Evolutionary conservation across 2,113 vertebrate species (phyloP).

Genomic region (Oriolus oriolus): DNA sequence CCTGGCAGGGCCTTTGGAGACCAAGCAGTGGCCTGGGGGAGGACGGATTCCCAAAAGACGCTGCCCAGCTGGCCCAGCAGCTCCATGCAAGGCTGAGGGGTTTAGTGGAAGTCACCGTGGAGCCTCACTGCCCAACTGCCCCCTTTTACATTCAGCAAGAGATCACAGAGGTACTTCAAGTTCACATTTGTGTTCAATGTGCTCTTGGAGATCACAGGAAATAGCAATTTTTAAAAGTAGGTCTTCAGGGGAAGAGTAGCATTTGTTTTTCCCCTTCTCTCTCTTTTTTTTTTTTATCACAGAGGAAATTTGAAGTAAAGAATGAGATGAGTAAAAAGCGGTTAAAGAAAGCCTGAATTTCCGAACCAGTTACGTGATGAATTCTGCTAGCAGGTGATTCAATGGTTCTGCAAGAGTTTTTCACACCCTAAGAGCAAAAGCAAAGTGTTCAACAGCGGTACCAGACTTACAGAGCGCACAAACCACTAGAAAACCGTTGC

Average conservation of each 20-base stretch:
- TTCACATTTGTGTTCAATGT: background rate
- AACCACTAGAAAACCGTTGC: background rate
- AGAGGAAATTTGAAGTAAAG: background rate
- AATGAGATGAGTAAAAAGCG: background rate
- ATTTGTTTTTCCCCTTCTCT: background rate
- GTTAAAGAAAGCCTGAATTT: background rate
- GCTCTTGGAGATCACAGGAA: constrained; percentile 44
- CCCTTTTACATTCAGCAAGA: background rate
- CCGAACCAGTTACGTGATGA: background rate
- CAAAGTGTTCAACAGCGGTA: background rate
- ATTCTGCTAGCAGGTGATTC: background rate
- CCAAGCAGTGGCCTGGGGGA: accelerated
- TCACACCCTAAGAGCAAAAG: background rate
- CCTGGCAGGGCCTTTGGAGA: background rate
- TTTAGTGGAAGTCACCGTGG: background rate
- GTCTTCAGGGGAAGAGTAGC: background rate
- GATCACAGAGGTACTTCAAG: background rate
- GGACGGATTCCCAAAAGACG: background rate
- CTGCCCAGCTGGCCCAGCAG: background rate
- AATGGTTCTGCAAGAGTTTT: background rate
- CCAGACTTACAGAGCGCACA: background rate
- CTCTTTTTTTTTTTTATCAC: background rate
- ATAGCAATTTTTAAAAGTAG: background rate
- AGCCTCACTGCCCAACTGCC: background rate
- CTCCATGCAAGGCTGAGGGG: background rate